Conservation (phyloP, 1,140 invertebrate genomes). For the Thereuonema tuberculata region DNA sequence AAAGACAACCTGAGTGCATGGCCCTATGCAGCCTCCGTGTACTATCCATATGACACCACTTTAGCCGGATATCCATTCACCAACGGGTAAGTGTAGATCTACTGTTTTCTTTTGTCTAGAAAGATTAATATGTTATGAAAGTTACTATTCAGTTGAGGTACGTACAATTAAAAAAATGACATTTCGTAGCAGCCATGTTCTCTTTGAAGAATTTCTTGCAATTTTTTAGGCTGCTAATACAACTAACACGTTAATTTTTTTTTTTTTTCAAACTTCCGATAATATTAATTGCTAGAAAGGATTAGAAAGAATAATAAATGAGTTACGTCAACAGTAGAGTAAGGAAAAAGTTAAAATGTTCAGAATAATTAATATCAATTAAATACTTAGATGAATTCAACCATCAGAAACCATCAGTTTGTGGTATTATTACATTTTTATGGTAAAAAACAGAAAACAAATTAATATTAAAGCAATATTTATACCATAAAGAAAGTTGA, state of each 20-base stretch:
- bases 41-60: constrained; percentile 63
- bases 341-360: not conserved
- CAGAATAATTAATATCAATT: not conserved
- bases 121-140: no score
- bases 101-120: not conserved
- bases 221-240: no score
- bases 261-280: not conserved
- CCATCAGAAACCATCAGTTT: no score
- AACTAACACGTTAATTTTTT: not conserved
- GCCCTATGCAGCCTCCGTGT: constrained; percentile 67
- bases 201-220: no score
- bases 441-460: no score
- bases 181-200: no score
- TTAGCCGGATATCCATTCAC: constrained; percentile 64
- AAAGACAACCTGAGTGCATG: constrained; percentile 63
- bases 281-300: not conserved
- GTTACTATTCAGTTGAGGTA: no score
- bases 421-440: no score
- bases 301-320: not conserved
- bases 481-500: no score
- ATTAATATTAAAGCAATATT: no score
- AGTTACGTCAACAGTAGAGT: not conserved
- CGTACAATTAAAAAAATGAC: no score
- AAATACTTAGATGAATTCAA: not conserved
- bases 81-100: constrained; percentile 76